Evolutionary conservation across 1,140 invertebrate genomes (phyloP), one percentile per base, ranked within the genome.

Genomic region (Drosophila ogumai): DNA sequence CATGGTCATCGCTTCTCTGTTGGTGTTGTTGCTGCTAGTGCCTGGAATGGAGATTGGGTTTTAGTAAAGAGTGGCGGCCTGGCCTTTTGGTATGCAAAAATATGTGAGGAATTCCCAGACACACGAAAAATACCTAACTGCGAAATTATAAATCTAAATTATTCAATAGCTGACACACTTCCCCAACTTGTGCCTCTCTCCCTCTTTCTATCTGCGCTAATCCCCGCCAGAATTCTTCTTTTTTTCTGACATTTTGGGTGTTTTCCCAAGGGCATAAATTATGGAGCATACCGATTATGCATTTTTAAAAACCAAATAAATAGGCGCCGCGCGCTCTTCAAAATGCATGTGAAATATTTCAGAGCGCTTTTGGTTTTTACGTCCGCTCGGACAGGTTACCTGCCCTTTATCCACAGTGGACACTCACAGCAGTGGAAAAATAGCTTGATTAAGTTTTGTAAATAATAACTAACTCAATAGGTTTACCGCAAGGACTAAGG

Each of bases 71-170:
- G 65, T 79, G 78, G 63, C 85, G 67, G 65, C 15, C 47, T 46
- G 52, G 36, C 38, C 44, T 79, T 86, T 75, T 75, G 68, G 81
- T 90, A 90, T 90, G 85, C 81, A 79, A 90, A 90, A 90, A 81
- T 90, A 81, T 90, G 56, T 90, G 67, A 90, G 85, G 85, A 90
- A 90, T 90, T 90, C 81, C 85, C 72, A 56, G 64, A 75, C 31
- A 65, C 43, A 50, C 49, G 40, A 64, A 32, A 69, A 57, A 69
- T 84, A 82, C 65, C 67, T 84, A 87, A 82, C 85, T 78, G 85
- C 81, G 75, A 90, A 88, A 81, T 90, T 73, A 72, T 77, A 73
- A 72, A 86, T 79, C 85, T 90, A 84, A 81, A 85, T 90, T 88
- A 88, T 88, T 84, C 81, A 90, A 66, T 71, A 60, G 79, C 60